Evolutionary conservation across 2,113 vertebrate genomes (phyloP), one percentile per base, ranked within the genome.

Genomic region (Theropithecus gelada): DNA sequence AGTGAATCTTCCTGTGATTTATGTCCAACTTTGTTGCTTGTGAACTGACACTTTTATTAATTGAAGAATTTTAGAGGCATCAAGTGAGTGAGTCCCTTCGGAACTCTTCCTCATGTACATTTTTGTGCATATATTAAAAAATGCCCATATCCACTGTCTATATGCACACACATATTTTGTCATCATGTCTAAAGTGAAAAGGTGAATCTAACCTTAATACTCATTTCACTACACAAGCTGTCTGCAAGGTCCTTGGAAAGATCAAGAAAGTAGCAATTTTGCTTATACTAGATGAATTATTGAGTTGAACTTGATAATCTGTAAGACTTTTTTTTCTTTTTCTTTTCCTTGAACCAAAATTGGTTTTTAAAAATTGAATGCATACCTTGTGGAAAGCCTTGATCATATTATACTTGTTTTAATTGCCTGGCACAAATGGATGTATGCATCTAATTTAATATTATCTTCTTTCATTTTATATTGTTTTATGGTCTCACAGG

Each of bases 1-100:
- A 95, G 30, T 91, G 94, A 80, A 92, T 66, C 22, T 83, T 70
- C 14, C 30, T 95, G 72, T 98, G 76, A 97, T 97, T 96, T 98
- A 96, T 97, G 94, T 98, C 81, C 59, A 93, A 85, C 55, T 68
- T 68, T 52, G 11, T 94, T 20, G 50, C 50, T 95, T 94, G 64
- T 35, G 80, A 93, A 90, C 3, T 86, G 98, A 94, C 52, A 91
- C 68, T 93, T 94, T 96, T 84, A 94, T 84, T 97, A 92, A 96
- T 92, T 75, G 88, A 96, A 50, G 55, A 70, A 94, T 83, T 95
- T 91, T 90, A 89, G 82, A 95, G 78, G n/a, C 66, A 16, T 88
- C 27, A 55, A 96, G 78, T 73, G 84, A 88, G 61, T 3, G 9
- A 16, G 68, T 76, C 88, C 75, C 92, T 75, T 79, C 3, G 64